These are phyloP conservation scores for Micrastur ruficollis DNA, from an alignment of 2,797 vertebrate species.

Conservation along the genomic window DNA sequence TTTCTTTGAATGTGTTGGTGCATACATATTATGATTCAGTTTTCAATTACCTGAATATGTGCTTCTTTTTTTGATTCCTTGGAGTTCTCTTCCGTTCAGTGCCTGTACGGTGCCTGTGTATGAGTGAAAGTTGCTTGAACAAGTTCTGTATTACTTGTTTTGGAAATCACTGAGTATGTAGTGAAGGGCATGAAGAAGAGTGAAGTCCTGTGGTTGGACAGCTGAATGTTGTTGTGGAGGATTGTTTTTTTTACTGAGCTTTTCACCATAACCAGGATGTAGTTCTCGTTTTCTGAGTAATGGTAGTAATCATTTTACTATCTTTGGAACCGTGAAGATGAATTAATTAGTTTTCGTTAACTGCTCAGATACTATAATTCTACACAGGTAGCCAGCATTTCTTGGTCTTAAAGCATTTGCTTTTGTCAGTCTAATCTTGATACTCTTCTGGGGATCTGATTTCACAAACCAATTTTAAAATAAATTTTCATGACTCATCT, in stretches of 20 bases:
- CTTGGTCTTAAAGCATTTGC: neutral
- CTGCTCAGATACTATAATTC: neutral
- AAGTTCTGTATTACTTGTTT: neutral
- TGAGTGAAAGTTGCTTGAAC: neutral
- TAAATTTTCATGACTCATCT: neutral
- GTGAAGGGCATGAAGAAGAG: neutral
- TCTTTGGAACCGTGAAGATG: neutral
- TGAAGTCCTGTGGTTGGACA: neutral
- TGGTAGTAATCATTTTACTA: neutral
- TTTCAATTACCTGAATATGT: neutral
- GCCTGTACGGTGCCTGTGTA: neutral
- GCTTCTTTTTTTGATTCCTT: neutral
- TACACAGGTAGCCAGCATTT: neutral
- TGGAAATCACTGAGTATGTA: neutral
- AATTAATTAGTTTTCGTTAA: neutral
- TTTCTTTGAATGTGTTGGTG: conserved; percentile 2
- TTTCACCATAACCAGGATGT: neutral
- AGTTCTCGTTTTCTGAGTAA: neutral
- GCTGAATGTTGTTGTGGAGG: neutral
- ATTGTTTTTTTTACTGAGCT: neutral
- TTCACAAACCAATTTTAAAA: neutral
- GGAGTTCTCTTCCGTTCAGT: neutral
- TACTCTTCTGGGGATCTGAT: neutral
- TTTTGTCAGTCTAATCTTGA: neutral
- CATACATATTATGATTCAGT: neutral